These are phyloP conservation scores for Melanchra persicariae DNA, from an alignment of 2,888 invertebrate genomes.

Conservation along the genomic window DNA sequence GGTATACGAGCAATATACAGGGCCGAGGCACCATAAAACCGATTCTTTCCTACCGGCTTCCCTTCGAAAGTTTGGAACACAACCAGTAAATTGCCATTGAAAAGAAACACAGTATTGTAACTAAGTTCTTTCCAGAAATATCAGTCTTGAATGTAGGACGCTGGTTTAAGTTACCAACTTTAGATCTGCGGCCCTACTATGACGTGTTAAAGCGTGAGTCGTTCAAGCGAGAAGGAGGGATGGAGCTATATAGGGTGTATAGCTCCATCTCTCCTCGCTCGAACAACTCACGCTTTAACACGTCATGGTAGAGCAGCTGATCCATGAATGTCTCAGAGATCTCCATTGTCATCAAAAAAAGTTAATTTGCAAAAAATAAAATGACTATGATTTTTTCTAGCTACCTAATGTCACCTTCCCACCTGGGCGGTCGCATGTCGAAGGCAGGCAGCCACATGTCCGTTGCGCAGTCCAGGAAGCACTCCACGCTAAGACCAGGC, in stretches of 20 bases:
- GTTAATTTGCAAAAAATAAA: not conserved
- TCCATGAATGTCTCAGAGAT: no score
- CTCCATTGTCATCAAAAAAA: not conserved
- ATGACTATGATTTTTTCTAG: conserved; percentile 67
- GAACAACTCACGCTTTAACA: no score
- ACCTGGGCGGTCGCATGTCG: conserved; percentile 91
- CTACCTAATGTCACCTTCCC: conserved; percentile 87
- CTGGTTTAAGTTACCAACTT: not conserved
- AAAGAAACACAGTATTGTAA: not conserved
- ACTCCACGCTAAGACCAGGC: conserved; percentile 90
- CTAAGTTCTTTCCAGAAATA: not conserved
- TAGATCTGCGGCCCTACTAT: no score
- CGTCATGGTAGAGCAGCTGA: no score
- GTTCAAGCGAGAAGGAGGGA: no score
- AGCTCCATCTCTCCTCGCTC: no score
- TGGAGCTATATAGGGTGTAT: no score
- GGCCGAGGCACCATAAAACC: not conserved
- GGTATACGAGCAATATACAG: not conserved
- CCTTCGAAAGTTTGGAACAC: not conserved
- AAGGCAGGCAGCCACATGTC: conserved; percentile 93
- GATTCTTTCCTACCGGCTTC: not conserved
- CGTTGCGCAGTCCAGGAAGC: conserved; percentile 88
- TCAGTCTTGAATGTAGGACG: not conserved
- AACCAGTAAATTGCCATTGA: not conserved
- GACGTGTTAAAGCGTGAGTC: no score